Conservation (phyloP, 2,113 vertebrate genomes). For the Gorsachius goisagi region DNA sequence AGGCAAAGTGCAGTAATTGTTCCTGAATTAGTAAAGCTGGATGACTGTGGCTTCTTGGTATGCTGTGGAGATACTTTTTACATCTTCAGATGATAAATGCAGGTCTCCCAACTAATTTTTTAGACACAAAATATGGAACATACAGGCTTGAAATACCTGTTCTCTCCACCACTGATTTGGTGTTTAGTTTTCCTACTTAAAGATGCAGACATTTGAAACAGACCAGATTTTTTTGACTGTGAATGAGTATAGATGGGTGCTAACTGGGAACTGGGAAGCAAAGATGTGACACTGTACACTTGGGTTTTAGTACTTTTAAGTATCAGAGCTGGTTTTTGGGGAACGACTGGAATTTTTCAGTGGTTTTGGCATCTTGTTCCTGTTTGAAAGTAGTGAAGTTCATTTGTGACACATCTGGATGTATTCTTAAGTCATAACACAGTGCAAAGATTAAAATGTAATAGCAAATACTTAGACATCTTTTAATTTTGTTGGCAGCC, state of each 20-base stretch:
- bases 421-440: slow-evolving; percentile 1
- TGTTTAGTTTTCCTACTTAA: background rate
- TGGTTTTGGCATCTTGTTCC: background rate
- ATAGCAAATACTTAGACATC: background rate
- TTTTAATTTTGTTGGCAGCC: background rate
- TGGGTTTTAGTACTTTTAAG: background rate
- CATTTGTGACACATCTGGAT: background rate
- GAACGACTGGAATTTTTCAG: background rate
- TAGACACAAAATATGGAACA: background rate
- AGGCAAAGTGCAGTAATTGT: background rate
- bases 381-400: background rate
- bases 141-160: background rate
- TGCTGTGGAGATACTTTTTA: background rate
- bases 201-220: background rate
- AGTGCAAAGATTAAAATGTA: slow-evolving; percentile 24
- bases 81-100: background rate
- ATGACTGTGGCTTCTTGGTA: background rate
- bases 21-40: background rate
- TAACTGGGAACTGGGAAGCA: background rate
- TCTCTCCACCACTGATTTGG: background rate
- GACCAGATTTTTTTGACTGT: background rate
- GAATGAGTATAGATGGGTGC: background rate
- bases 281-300: background rate
- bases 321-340: background rate
- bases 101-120: background rate